Conservation (phyloP, 2,113 vertebrate genomes). For the Microcebus lehilahytsara region DNA sequence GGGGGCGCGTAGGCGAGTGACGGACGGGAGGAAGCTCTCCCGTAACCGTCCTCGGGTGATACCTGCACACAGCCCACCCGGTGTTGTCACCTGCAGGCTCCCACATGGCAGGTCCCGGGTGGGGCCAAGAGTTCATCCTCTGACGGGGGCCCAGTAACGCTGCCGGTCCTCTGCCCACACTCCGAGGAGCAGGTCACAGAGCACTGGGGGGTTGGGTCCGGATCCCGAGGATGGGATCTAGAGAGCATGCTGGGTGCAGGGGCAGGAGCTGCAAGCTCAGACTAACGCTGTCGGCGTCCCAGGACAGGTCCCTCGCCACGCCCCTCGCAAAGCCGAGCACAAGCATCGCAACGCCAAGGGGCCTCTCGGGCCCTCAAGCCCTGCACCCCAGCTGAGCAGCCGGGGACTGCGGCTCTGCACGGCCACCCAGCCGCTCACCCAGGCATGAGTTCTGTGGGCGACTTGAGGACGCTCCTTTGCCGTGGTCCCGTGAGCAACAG, state of each 20-base stretch:
- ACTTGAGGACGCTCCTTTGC: too few relatives aligned
- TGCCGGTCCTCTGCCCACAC: not conserved
- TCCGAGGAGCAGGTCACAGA: not conserved
- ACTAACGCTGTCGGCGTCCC: too few relatives aligned
- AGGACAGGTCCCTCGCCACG: not conserved
- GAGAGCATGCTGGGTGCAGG: not conserved
- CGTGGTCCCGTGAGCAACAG: not conserved
- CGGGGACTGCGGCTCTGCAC: not conserved
- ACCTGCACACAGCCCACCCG: not conserved
- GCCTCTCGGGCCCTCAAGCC: too few relatives aligned
- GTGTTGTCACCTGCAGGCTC: too few relatives aligned
- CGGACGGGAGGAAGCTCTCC: not conserved
- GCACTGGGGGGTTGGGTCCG: not conserved
- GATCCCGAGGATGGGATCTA: not conserved
- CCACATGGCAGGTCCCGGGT: fast-evolving
- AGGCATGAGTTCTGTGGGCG: too few relatives aligned
- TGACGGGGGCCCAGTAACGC: not conserved
- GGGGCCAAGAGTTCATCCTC: not conserved
- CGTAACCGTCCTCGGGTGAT: not conserved
- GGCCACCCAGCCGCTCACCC: too few relatives aligned
- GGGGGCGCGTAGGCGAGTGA: not conserved
- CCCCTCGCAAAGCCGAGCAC: not conserved
- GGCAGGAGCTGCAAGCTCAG: too few relatives aligned
- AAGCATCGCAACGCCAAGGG: not conserved
- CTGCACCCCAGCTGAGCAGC: not conserved